Conservation (phyloP, 2,888 invertebrate species). For the Notocelia uddmanniana region DNA sequence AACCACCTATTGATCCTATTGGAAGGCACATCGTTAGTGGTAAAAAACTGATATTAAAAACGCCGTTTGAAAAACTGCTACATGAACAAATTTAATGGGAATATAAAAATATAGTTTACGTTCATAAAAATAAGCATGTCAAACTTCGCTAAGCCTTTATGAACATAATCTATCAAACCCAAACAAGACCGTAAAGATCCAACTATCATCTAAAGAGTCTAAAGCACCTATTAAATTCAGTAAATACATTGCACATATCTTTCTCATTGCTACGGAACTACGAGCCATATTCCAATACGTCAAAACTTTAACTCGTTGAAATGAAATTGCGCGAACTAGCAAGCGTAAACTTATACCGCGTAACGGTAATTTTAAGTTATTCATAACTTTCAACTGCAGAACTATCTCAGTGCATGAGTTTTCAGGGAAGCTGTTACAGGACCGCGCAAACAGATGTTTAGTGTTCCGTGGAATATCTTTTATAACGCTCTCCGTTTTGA, state of each 20-base stretch:
- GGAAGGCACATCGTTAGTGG: too few relatives aligned
- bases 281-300: conserved; percentile 2
- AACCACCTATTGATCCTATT: too few relatives aligned
- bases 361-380: conserved; percentile 46
- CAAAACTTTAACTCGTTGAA: conserved; percentile 34
- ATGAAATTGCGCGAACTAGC: conserved; percentile 37
- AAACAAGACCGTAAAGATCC: background rate
- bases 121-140: too few relatives aligned
- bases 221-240: background rate
- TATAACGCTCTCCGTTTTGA: background rate
- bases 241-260: background rate
- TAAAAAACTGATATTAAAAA: too few relatives aligned
- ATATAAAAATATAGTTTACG: too few relatives aligned
- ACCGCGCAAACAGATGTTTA: conserved; percentile 33
- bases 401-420: conserved; percentile 39
- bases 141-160: too few relatives aligned
- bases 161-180: background rate
- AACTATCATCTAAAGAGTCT: background rate
- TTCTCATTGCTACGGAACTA: background rate
- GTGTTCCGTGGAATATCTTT: conserved; percentile 3
- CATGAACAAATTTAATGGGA: too few relatives aligned
- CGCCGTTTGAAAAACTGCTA: too few relatives aligned
- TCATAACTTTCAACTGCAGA: conserved; percentile 43
- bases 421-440: conserved; percentile 36
- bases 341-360: conserved; percentile 38